A percentile compares a stretch with the other conserved stretches of the same genome.
phyloP scores from a whole-genome alignment of 2,113 vertebrate species.

The Dipodomys spectabilis region DNA sequence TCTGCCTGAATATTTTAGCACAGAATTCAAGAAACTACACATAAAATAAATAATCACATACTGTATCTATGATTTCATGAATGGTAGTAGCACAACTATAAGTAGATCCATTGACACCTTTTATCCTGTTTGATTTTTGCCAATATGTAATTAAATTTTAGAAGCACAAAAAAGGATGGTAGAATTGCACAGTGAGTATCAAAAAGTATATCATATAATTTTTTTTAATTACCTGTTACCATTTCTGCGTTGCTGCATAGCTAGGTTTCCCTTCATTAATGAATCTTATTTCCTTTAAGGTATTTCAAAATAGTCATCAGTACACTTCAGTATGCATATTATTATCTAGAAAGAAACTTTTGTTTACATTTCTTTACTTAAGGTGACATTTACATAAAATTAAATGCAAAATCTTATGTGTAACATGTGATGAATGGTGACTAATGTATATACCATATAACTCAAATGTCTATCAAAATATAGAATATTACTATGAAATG shows the following conservation, averaged over 20 bases:
- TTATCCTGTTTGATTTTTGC: background rate
- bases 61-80: background rate
- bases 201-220: no score
- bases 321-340: background rate
- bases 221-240: no score
- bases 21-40: background rate
- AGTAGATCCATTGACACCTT: background rate
- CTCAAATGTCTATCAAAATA: slow-evolving; percentile 25
- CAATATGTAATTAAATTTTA: background rate
- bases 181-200: no score
- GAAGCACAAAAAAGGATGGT: no score
- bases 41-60: background rate
- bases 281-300: background rate
- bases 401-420: background rate
- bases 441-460: background rate
- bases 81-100: background rate
- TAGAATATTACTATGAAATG: background rate
- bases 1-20: background rate
- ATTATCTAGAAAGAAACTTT: slow-evolving; percentile 1
- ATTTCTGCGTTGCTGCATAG: no score
- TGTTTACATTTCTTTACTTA: background rate
- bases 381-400: slow-evolving; percentile 8
- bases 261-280: no score
- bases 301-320: background rate
- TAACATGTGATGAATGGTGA: background rate